Conservation (phyloP, 2,797 vertebrate species). For the Mico argentatus region DNA sequence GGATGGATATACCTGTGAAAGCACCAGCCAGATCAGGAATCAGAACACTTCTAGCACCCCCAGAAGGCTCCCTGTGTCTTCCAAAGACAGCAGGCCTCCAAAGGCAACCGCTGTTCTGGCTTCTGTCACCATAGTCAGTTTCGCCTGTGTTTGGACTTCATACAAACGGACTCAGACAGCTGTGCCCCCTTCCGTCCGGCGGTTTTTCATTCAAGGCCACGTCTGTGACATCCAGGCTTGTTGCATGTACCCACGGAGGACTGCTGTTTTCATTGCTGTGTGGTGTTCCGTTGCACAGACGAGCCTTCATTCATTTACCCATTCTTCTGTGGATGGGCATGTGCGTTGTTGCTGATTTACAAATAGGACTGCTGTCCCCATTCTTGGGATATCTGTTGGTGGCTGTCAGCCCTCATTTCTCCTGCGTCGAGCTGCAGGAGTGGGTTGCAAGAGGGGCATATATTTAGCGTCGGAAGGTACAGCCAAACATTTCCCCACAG, state of each 20-base stretch:
- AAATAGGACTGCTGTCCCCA: background rate
- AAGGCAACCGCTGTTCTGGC: fast-evolving
- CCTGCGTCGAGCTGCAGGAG: background rate
- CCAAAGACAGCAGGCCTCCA: background rate
- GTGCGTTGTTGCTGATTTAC: background rate
- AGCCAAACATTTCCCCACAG: conserved; percentile 1
- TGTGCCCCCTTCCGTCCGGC: background rate
- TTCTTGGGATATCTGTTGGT: background rate
- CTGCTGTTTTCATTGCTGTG: background rate
- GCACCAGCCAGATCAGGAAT: background rate
- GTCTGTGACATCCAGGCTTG: fast-evolving
- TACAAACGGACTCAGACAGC: background rate
- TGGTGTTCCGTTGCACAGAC: fast-evolving
- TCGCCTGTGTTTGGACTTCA: background rate
- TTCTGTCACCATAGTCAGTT: fast-evolving
- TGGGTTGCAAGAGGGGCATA: background rate
- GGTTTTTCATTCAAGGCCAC: fast-evolving
- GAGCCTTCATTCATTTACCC: fast-evolving
- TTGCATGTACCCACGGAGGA: fast-evolving
- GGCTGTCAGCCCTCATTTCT: background rate
- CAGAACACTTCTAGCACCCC: background rate
- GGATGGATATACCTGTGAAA: background rate
- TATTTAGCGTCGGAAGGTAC: background rate
- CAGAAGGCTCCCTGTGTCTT: background rate
- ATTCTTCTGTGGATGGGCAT: fast-evolving